phyloP scores from a whole-genome alignment of 2,888 invertebrate species.

The Lathronympha strigana region DNA sequence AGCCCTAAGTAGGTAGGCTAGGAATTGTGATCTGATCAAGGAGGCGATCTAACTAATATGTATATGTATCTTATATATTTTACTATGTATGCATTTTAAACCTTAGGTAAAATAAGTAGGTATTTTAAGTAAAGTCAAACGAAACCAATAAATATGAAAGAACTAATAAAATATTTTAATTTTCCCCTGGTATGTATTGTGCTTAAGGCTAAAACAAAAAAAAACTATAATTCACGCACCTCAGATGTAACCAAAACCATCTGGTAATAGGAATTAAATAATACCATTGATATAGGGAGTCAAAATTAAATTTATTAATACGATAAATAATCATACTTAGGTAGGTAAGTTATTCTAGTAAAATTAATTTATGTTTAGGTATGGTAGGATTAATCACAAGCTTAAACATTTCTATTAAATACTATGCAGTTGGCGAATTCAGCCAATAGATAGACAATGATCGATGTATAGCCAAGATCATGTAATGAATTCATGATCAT shows the following conservation, averaged over 20 bases:
- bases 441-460: conserved; percentile 13
- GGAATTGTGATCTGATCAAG: conserved; percentile 14
- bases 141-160: conserved; percentile 28
- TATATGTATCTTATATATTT: neutral
- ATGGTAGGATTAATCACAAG: conserved; percentile 29
- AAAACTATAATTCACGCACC: no score
- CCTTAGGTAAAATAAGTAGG: conserved; percentile 14
- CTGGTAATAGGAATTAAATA: conserved; percentile 9
- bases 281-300: conserved; percentile 24
- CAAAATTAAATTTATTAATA: conserved; percentile 41
- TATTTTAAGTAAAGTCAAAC: conserved; percentile 11
- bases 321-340: conserved; percentile 40
- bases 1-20: conserved; percentile 24
- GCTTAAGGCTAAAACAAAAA: neutral
- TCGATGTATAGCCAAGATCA: neutral
- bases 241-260: neutral
- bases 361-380: conserved; percentile 34
- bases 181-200: neutral
- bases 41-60: neutral
- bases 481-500: conserved; percentile 3
- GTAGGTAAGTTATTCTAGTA: conserved; percentile 36
- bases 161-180: neutral
- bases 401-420: conserved; percentile 19
- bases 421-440: conserved; percentile 10
- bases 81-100: conserved; percentile 1